Percentiles rank a stretch among this genome's conserved stretches.
phyloP scores from a whole-genome alignment of 2,888 invertebrate genomes.

The Lathronympha strigana region DNA sequence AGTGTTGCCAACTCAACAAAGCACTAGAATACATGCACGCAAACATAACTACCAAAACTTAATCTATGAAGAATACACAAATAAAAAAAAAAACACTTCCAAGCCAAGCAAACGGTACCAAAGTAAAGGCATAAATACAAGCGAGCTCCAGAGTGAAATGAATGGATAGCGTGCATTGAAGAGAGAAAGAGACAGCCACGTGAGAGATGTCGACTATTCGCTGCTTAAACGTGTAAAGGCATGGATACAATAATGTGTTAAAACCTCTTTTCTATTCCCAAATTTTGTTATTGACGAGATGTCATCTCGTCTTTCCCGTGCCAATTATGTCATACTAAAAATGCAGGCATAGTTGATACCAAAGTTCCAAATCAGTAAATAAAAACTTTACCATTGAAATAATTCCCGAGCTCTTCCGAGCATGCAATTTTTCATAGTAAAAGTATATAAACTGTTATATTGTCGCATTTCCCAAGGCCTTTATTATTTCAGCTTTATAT shows the following conservation, averaged over 20 bases:
- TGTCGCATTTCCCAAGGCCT: neutral
- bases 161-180: constrained; percentile 68
- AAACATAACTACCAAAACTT: constrained; percentile 45
- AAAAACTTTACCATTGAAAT: neutral
- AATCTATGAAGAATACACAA: constrained; percentile 42
- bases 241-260: constrained; percentile 43
- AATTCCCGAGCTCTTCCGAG: neutral
- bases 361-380: neutral
- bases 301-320: neutral
- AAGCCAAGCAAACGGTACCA: constrained; percentile 36
- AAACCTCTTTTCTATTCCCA: neutral
- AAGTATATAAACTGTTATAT: neutral
- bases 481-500: neutral
- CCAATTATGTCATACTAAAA: neutral
- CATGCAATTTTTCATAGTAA: constrained; percentile 10
- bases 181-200: constrained; percentile 69
- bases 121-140: constrained; percentile 52
- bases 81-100: constrained; percentile 45
- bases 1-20: constrained; percentile 68
- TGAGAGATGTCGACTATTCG: constrained; percentile 79
- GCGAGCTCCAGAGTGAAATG: constrained; percentile 57
- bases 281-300: neutral
- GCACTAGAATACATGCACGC: constrained; percentile 67
- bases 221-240: constrained; percentile 52
- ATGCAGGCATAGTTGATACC: neutral